Base-by-base conservation (phyloP, 1,140 invertebrate species). In the Heliconius congener region DNA sequence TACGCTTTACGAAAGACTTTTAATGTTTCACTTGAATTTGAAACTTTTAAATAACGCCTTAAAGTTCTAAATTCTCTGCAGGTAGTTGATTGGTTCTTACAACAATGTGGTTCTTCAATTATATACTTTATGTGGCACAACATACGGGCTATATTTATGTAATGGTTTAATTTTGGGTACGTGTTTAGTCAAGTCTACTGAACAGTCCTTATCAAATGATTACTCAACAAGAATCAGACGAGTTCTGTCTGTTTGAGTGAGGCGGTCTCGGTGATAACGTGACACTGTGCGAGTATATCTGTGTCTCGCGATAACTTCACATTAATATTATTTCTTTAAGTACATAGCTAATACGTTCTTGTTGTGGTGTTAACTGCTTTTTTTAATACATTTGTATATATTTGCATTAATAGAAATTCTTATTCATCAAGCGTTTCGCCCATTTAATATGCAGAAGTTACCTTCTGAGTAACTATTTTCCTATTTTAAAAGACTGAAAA, bases 131-230 rank as follows among this genome's bases (percentile, higher is more conserved):
- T 9, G 0, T 3, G 1, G 3, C 13, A 23, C 30, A 11, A 16
- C 13, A 23, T 66, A 66, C 2, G 1, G 60, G 11, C 60, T 27
- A 66, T 30, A 30, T 66, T 66, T 30, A 23, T 5, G 5, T 11
- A 3, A 6, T 60, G 8, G 23, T 19, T 8, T 27, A 27, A 6
- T 60, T 27, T 60, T 8, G 55, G 60, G 52, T 79, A 72, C 30
- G 71, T 74, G 27, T 79, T 76, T 76, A 73, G 73, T 72, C 73
- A 71, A 74, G 78, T 73, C 52, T 78, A 73, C 70, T 78, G 76
- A 78, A 60, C 60, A 78, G 71, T 75, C 78, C 73, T 79, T 79
- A 79, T 76, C 73, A 75, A 74, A 75, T 79, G 78, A 74, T 72
- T 75, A 72, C 70, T 79, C 66, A 76, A 71, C 76, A 50, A 60